A percentile compares a stretch with the other conserved stretches of the same genome.
Conservation (phyloP, 1,140 invertebrate genomes). For the Drosophila kohkoa region DNA sequence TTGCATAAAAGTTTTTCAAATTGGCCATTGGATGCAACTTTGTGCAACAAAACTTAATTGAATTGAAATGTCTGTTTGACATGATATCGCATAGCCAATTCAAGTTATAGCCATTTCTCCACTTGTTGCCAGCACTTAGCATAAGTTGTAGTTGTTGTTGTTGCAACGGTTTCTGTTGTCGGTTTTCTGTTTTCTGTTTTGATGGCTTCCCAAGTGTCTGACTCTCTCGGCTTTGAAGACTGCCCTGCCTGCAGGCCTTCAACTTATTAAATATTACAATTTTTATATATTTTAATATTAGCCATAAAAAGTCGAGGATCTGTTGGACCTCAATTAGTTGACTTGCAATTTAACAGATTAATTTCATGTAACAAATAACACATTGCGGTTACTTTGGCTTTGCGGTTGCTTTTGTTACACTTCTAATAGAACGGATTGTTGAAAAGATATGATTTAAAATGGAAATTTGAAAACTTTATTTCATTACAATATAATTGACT, state of each 20-base stretch:
- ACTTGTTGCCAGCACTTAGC: slow-evolving; percentile 25
- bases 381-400: background rate
- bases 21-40: slow-evolving; percentile 25
- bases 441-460: too few relatives aligned
- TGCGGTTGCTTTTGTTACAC: background rate
- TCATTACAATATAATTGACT: too few relatives aligned
- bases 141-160: slow-evolving; percentile 25
- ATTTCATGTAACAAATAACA: slow-evolving; percentile 11
- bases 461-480: too few relatives aligned
- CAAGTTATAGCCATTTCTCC: slow-evolving; percentile 15
- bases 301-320: slow-evolving; percentile 10
- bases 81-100: slow-evolving; percentile 63
- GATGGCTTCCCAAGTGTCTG: slow-evolving; percentile 10
- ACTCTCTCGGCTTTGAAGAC: background rate
- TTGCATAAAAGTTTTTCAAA: slow-evolving; percentile 24
- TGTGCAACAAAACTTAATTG: slow-evolving; percentile 66
- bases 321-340: slow-evolving; percentile 1
- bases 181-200: slow-evolving; percentile 2
- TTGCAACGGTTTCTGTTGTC: slow-evolving; percentile 22
- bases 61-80: slow-evolving; percentile 78
- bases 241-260: slow-evolving; percentile 6
- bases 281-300: slow-evolving; percentile 28
- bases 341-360: slow-evolving; percentile 21
- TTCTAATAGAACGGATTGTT: too few relatives aligned
- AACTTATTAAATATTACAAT: slow-evolving; percentile 38